phyloP scores from a whole-genome alignment of 2,113 vertebrate species.

The Rousettus leschenaultii region DNA sequence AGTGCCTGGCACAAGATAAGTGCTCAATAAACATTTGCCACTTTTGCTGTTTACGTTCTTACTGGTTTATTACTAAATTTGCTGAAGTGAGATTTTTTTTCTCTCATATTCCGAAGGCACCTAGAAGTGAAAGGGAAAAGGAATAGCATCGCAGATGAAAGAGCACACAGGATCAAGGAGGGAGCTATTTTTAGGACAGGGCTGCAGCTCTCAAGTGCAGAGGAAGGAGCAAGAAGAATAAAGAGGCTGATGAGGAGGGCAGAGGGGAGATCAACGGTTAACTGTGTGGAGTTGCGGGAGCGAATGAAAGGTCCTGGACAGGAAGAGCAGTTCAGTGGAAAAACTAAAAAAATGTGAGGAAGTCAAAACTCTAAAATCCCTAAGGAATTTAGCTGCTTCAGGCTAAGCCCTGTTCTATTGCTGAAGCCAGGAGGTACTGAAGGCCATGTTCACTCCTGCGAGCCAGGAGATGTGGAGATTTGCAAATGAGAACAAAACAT shows the following conservation, averaged over 20 bases:
- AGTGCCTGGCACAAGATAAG: background rate
- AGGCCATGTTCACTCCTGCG: background rate
- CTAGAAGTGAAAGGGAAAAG: background rate
- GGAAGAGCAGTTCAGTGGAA: background rate
- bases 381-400: background rate
- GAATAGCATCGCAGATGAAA: conserved; percentile 22
- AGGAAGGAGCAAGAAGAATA: conserved; percentile 48
- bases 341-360: background rate
- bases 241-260: conserved; percentile 51
- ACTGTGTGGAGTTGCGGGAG: background rate
- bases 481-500: background rate
- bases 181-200: conserved; percentile 53
- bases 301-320: conserved; percentile 10
- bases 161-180: conserved; percentile 13
- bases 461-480: background rate
- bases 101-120: background rate
- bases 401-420: background rate
- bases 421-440: background rate
- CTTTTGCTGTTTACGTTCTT: background rate
- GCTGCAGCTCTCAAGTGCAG: background rate
- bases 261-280: conserved; percentile 26
- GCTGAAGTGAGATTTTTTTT: background rate
- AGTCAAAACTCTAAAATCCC: background rate
- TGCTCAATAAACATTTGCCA: conserved; percentile 1
- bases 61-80: conserved; percentile 25